Percentiles rank a stretch among this genome's conserved stretches.
Conservation (phyloP, 2,113 vertebrate species). For the Seriola dumerili region DNA sequence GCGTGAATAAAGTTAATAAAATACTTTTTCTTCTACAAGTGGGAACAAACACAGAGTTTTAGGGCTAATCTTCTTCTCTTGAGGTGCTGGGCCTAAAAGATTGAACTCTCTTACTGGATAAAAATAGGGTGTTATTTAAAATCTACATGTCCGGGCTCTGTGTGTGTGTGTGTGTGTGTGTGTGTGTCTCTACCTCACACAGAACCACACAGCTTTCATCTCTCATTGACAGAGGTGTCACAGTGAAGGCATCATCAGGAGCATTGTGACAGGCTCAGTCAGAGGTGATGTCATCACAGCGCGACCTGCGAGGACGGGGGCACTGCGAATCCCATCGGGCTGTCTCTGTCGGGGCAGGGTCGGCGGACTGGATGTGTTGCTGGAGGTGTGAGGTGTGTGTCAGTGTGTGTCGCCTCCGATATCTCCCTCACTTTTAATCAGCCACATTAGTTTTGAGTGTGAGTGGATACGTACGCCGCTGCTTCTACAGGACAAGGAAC, state of each 20-base stretch:
- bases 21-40: neutral
- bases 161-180: neutral
- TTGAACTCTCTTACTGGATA: neutral
- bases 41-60: neutral
- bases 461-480: constrained; percentile 11
- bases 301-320: neutral
- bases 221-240: constrained; percentile 13
- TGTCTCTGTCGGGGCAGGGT: neutral
- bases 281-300: constrained; percentile 43
- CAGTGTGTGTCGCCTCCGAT: constrained; percentile 17
- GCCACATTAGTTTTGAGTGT: constrained; percentile 40
- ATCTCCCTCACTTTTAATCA: constrained; percentile 38
- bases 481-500: neutral
- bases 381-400: constrained; percentile 38
- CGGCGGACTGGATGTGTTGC: constrained; percentile 7
- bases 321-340: neutral
- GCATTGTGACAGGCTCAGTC: constrained; percentile 11
- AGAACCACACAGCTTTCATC: constrained; percentile 1
- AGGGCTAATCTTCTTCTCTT: neutral
- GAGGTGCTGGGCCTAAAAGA: neutral
- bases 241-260: neutral
- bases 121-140: neutral
- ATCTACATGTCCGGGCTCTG: neutral
- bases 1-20: neutral
- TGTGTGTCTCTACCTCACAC: neutral